Evolutionary conservation across 2,797 vertebrate genomes (phyloP).

Genomic region (Rachycentron canadum): DNA sequence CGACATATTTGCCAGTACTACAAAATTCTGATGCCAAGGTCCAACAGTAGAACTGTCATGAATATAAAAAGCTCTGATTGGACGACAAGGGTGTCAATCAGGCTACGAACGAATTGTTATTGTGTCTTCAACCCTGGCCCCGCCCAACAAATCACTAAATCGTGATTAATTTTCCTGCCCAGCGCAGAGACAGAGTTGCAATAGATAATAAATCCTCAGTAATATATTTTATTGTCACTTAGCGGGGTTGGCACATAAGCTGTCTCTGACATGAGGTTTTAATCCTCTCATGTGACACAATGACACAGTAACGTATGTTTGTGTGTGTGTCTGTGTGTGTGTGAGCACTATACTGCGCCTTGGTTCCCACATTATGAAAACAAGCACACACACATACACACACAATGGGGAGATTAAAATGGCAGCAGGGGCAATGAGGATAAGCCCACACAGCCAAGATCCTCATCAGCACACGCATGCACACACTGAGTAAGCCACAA

Average conservation of each 20-base stretch:
- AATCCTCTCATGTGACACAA: conserved; percentile 68
- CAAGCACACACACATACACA: conserved; percentile 3
- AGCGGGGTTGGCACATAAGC: conserved; percentile 41
- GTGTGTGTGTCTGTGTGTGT: conserved; percentile 4
- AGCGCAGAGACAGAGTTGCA: not conserved
- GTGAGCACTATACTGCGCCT: no score
- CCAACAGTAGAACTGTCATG: conserved; percentile 36
- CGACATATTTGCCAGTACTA: conserved; percentile 63
- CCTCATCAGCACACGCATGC: conserved; percentile 26
- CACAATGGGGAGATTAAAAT: conserved; percentile 61
- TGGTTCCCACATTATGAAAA: no score
- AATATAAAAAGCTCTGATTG: conserved; percentile 48
- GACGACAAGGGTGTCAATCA: conserved; percentile 42
- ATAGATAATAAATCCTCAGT: conserved; percentile 10
- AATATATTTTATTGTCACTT: conserved; percentile 33
- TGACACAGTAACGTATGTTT: conserved; percentile 63
- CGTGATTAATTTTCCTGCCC: conserved; percentile 36
- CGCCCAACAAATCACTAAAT: conserved; percentile 22
- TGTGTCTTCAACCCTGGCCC: not conserved
- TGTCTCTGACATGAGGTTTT: conserved; percentile 55
- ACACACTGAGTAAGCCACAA: conserved; percentile 32
- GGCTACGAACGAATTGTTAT: conserved; percentile 4
- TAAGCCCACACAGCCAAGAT: conserved; percentile 54
- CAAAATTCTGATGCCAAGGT: conserved; percentile 53
- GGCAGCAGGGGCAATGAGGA: conserved; percentile 55